phyloP scores from a whole-genome alignment of 2,888 invertebrate species.

The Sesia bembeciformis region DNA sequence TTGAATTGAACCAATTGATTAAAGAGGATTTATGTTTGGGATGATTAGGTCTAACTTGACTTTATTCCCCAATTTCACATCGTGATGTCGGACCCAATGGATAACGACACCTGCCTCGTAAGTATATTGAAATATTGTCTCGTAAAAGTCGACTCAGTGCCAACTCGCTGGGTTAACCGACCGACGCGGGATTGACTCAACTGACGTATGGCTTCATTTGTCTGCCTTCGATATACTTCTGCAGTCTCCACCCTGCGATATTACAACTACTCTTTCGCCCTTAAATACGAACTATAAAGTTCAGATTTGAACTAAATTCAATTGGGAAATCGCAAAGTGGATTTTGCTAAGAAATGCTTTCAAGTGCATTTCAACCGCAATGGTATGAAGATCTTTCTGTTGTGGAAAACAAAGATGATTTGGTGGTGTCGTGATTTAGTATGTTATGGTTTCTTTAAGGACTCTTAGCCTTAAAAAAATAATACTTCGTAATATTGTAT shows the following conservation, averaged over 20 bases:
- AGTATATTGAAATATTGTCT: slow-evolving; percentile 71
- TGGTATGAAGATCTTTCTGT: slow-evolving; percentile 54
- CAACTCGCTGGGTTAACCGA: slow-evolving; percentile 54
- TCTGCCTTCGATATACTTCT: slow-evolving; percentile 59
- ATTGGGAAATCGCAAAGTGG: not conserved
- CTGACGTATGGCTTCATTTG: slow-evolving; percentile 70
- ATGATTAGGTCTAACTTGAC: too few relatives aligned
- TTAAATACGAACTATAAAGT: slow-evolving; percentile 14
- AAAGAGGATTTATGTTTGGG: too few relatives aligned
- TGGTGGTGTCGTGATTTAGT: not conserved
- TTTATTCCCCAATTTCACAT: not conserved
- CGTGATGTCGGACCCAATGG: slow-evolving; percentile 29
- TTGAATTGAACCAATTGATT: too few relatives aligned
- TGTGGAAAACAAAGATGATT: slow-evolving; percentile 59
- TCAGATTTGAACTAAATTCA: slow-evolving; percentile 7
- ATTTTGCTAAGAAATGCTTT: slow-evolving; percentile 26
- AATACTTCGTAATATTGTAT: too few relatives aligned
- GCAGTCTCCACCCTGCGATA: slow-evolving; percentile 21
- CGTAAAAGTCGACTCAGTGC: slow-evolving; percentile 57
- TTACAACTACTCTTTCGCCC: not conserved
- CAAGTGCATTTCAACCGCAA: slow-evolving; percentile 54
- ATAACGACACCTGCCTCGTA: slow-evolving; percentile 49
- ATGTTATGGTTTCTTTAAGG: too few relatives aligned
- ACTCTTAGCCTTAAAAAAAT: too few relatives aligned
- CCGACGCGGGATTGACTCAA: slow-evolving; percentile 46